Evolutionary conservation across 2,113 vertebrate genomes (phyloP).

Genomic region (Otis tarda): DNA sequence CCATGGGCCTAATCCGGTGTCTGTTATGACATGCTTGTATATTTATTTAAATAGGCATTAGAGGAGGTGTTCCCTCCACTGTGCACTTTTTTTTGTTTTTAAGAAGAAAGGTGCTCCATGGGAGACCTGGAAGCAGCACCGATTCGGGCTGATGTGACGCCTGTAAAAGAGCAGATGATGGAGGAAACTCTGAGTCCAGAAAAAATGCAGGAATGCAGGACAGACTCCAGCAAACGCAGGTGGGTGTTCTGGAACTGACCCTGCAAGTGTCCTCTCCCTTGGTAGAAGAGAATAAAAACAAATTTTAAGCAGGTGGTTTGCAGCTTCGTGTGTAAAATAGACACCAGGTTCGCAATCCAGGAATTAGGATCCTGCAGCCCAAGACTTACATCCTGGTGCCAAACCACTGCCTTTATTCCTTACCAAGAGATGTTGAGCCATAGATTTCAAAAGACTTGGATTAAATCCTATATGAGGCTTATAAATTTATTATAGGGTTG

Average conservation of each 20-base stretch:
- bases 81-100: neutral
- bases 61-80: neutral
- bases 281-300: neutral
- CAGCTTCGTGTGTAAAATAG: accelerated
- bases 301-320: neutral
- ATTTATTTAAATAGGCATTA: neutral
- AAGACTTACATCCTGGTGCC: neutral
- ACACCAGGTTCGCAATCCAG: neutral
- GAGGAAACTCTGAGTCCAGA: accelerated
- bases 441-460: neutral
- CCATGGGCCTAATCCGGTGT: accelerated
- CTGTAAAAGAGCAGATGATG: neutral
- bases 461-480: neutral
- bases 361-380: neutral
- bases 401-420: neutral
- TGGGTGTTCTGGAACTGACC: neutral
- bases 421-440: neutral
- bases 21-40: accelerated
- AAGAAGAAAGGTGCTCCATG: accelerated
- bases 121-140: neutral
- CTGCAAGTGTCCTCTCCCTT: accelerated
- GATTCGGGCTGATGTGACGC: accelerated
- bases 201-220: accelerated
- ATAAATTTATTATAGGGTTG: neutral
- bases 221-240: neutral